These are phyloP conservation scores for Melanaphis sacchari DNA, from an alignment of 1,140 invertebrate species.

Conservation along the genomic window DNA sequence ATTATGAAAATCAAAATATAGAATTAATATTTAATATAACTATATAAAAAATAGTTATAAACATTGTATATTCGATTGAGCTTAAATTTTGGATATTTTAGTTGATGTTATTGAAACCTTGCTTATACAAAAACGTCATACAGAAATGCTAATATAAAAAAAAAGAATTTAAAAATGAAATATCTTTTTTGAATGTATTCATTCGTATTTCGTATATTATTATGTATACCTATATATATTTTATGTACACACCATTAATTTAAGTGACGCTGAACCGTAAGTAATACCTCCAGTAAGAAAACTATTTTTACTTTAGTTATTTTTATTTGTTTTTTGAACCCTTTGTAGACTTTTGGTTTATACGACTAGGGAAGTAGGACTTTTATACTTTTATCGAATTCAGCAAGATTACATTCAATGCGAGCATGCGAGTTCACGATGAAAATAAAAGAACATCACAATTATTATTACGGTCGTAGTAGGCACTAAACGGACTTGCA, in stretches of 20 bases:
- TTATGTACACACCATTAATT: constrained; percentile 29
- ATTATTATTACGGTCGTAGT: background rate
- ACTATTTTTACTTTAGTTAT: constrained; percentile 38
- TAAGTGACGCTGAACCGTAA: constrained; percentile 48
- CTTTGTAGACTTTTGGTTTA: constrained; percentile 50
- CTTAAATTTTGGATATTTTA: background rate
- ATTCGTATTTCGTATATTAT: background rate
- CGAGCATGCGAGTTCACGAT: no score
- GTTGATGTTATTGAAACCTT: background rate
- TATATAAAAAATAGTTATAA: background rate
- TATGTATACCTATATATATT: background rate
- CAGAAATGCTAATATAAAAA: background rate
- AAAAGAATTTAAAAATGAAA: constrained; percentile 35
- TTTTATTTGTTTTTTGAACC: constrained; percentile 44
- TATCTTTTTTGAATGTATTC: background rate
- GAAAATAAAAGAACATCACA: background rate
- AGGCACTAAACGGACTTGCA: no score
- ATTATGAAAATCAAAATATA: background rate
- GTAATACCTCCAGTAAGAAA: constrained; percentile 48
- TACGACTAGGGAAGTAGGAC: constrained; percentile 15
- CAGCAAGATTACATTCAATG: constrained; percentile 35
- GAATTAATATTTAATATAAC: background rate
- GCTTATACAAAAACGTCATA: background rate
- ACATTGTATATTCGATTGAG: background rate
- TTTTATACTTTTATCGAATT: constrained; percentile 29